phyloP scores from a whole-genome alignment of 2,888 invertebrate species.

The Chrysina gloriosa region DNA sequence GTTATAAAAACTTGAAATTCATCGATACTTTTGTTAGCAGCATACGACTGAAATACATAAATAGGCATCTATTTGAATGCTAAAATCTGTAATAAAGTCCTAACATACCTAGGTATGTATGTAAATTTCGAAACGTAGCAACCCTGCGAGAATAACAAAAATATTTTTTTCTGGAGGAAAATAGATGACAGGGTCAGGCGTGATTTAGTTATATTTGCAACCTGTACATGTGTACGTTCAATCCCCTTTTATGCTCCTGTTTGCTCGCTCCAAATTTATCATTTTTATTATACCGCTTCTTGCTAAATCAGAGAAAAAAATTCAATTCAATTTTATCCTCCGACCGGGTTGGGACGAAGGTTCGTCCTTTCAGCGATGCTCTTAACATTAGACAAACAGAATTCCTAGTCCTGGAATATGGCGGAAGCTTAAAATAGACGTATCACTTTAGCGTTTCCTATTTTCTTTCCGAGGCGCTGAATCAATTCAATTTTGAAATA shows the following conservation, averaged over 20 bases:
- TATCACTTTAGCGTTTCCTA: no score
- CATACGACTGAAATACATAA: no score
- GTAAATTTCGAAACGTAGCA: no score
- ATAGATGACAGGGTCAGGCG: no score
- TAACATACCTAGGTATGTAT: no score
- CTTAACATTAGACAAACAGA: not conserved
- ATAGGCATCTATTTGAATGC: no score
- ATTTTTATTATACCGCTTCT: constrained; percentile 26
- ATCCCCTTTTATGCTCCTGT: constrained; percentile 42
- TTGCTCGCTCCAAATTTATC: constrained; percentile 35
- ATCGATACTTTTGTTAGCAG: no score
- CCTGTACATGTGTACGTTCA: constrained; percentile 4
- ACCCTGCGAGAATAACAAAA: not conserved
- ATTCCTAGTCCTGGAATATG: not conserved
- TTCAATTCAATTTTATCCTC: not conserved
- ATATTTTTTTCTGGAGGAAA: not conserved
- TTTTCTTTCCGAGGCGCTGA: no score
- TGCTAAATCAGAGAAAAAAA: constrained; percentile 14
- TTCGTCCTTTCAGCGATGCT: not conserved
- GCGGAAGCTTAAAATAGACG: no score
- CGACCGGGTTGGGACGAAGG: not conserved
- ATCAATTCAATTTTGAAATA: no score
- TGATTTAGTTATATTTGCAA: constrained; percentile 7
- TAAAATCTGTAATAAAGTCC: no score
- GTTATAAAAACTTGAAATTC: no score